Percentiles rank a stretch among this genome's conserved stretches.
Conservation (phyloP, 2,888 invertebrate genomes). For the Drosophila demipolita region DNA sequence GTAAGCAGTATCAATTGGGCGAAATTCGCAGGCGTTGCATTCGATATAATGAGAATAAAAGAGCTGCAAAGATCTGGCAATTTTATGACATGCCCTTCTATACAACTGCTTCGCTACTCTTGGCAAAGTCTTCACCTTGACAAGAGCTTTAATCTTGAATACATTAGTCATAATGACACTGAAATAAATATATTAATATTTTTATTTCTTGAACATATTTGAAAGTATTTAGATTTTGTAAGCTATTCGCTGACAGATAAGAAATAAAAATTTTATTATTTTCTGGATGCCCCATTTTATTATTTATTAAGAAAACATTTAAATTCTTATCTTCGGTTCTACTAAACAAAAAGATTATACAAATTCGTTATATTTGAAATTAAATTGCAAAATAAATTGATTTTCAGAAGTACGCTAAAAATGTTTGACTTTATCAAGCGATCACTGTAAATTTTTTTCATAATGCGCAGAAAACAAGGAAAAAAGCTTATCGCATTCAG, state of each 20-base stretch:
- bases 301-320: background rate
- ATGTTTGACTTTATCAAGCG: background rate
- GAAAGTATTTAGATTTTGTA: background rate
- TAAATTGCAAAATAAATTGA: background rate
- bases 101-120: slow-evolving; percentile 26
- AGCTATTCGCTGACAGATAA: background rate
- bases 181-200: background rate
- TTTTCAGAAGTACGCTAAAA: background rate
- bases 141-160: slow-evolving; percentile 31
- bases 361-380: background rate
- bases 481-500: slow-evolving; percentile 42
- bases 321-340: background rate
- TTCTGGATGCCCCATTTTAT: background rate
- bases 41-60: slow-evolving; percentile 79
- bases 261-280: background rate
- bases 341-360: background rate
- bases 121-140: slow-evolving; percentile 35
- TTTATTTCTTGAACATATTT: background rate
- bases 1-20: slow-evolving; percentile 78
- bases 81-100: slow-evolving; percentile 84
- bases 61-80: slow-evolving; percentile 79
- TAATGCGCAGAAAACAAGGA: background rate
- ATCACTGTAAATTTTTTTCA: background rate
- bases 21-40: slow-evolving; percentile 82
- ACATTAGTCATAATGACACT: background rate